Conservation (phyloP, 2,113 vertebrate genomes). For the Saguinus imperator region DNA sequence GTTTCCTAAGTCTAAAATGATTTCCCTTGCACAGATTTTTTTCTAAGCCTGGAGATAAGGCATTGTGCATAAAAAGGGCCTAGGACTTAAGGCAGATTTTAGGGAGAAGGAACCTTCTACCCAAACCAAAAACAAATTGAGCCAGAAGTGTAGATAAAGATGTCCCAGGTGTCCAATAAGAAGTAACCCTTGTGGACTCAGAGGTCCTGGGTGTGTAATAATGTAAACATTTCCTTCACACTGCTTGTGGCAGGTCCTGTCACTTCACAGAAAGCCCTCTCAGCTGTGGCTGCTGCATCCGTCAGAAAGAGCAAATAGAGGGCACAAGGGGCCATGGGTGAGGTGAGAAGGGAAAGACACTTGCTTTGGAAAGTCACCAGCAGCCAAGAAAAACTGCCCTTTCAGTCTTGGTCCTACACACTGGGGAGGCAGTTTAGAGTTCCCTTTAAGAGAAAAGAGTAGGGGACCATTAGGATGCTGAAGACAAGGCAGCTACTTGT, state of each 20-base stretch:
- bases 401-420: not conserved
- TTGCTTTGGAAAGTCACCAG: not conserved
- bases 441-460: not conserved
- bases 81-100: not conserved
- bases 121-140: not conserved
- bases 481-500: not conserved
- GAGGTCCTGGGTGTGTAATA: not conserved
- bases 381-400: not conserved
- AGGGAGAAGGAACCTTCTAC: not conserved
- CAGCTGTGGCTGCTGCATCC: not conserved
- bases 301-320: conserved; percentile 11
- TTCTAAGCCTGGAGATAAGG: not conserved
- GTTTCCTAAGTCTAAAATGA: conserved; percentile 27
- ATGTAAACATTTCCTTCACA: not conserved
- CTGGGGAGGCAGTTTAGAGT: not conserved
- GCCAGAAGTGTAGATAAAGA: not conserved
- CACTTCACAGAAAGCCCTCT: conserved; percentile 41
- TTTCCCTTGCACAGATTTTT: not conserved
- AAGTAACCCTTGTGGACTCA: not conserved
- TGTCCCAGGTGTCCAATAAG: not conserved
- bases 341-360: not conserved
- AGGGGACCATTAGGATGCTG: not conserved
- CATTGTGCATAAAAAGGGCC: not conserved
- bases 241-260: conserved; percentile 19
- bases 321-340: not conserved